A percentile compares a stretch with the other conserved stretches of the same genome.
phyloP scores from a whole-genome alignment of 2,888 invertebrate genomes.

The Machimus rusticus region DNA sequence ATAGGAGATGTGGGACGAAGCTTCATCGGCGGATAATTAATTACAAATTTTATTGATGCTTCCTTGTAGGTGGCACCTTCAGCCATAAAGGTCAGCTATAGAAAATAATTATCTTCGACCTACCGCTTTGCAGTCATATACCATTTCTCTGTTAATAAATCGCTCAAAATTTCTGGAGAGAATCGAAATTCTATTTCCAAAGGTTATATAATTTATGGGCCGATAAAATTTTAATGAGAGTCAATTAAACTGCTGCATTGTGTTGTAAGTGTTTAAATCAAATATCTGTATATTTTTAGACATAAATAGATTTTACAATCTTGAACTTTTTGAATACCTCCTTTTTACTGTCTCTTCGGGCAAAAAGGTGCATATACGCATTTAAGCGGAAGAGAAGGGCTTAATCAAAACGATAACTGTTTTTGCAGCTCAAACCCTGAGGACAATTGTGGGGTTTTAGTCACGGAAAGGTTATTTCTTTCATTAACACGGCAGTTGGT shows the following conservation, averaged over 20 bases:
- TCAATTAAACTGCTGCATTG: neutral
- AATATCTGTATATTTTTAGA: neutral
- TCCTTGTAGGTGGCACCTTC: neutral
- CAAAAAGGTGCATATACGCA: neutral
- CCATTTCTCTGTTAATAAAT: neutral
- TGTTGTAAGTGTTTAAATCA: neutral
- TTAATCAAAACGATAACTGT: neutral
- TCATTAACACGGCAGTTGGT: neutral
- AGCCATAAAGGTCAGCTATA: neutral
- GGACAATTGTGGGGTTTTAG: neutral
- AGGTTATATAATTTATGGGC: neutral
- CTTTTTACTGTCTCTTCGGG: neutral
- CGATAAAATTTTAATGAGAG: neutral
- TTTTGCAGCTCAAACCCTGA: neutral
- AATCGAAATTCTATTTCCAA: neutral
- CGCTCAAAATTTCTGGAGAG: neutral
- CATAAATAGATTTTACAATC: neutral
- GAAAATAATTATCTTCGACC: conserved; percentile 8
- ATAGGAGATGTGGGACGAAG: conserved; percentile 3
- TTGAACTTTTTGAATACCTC: neutral
- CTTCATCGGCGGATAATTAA: neutral
- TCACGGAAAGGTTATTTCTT: neutral
- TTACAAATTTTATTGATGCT: conserved; percentile 13
- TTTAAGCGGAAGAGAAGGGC: neutral
- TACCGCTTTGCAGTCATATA: neutral